These are phyloP conservation scores for Acipenser ruthenus DNA, from an alignment of 2,797 vertebrate species.

Conservation along the genomic window DNA sequence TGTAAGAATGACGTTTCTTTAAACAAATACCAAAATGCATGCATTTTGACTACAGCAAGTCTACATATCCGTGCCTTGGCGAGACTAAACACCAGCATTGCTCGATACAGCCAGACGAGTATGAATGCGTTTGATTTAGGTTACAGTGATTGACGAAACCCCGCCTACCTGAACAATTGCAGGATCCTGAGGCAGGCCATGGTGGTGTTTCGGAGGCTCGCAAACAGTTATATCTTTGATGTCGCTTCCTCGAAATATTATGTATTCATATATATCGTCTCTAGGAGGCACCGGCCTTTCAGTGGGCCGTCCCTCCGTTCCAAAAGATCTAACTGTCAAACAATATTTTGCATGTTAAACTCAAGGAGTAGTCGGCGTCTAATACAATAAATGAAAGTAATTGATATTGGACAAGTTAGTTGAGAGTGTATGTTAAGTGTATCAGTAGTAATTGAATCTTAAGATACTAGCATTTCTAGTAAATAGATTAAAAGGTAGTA, in stretches of 20 bases:
- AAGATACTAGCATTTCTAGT: too few species aligned
- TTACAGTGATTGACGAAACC: neutral
- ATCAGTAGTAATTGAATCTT: too few species aligned
- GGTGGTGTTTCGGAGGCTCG: slow-evolving; percentile 78
- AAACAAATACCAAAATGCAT: too few species aligned
- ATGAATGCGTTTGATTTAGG: neutral
- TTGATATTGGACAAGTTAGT: too few species aligned
- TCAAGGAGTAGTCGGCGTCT: slow-evolving; percentile 5
- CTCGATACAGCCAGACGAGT: neutral
- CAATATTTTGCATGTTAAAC: slow-evolving; percentile 30
- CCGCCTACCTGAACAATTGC: slow-evolving; percentile 83
- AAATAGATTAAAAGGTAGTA: too few species aligned
- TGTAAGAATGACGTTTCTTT: too few species aligned
- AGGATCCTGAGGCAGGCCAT: slow-evolving; percentile 82
- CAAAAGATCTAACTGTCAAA: slow-evolving; percentile 79
- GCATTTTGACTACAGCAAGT: too few species aligned
- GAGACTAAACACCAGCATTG: neutral
- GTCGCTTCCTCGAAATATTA: slow-evolving; percentile 92
- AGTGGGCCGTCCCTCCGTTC: slow-evolving; percentile 89
- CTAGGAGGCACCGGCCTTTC: slow-evolving; percentile 80
- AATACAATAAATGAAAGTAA: too few species aligned
- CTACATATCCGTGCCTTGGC: neutral
- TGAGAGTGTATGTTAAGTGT: too few species aligned
- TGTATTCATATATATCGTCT: slow-evolving; percentile 90
- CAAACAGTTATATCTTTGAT: slow-evolving; percentile 91